Evolutionary conservation across 2,797 vertebrate genomes (phyloP).

Genomic region (Falco biarmicus): DNA sequence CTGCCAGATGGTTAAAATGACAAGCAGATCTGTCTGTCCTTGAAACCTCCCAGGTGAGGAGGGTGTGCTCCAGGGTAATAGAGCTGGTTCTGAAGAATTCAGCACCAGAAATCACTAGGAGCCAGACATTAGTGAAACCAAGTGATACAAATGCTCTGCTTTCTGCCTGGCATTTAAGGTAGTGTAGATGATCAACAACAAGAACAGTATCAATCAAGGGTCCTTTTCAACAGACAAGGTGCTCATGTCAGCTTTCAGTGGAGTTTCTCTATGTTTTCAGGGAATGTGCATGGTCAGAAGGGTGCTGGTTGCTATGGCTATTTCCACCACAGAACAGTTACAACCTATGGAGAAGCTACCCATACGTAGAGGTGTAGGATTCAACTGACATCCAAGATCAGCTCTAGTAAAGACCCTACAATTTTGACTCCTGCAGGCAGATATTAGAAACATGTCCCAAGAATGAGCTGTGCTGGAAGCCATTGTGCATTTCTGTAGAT

Average conservation of each 20-base stretch:
- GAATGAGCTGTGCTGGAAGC: neutral
- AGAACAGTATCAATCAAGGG: neutral
- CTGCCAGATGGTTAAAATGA: neutral
- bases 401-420: neutral
- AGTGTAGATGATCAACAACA: neutral
- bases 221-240: neutral
- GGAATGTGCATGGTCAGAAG: neutral
- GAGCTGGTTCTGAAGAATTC: neutral
- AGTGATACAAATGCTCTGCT: neutral
- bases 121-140: neutral
- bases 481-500: neutral
- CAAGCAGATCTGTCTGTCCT: neutral
- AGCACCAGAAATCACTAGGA: neutral
- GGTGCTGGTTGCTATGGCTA: neutral
- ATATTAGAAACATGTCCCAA: neutral
- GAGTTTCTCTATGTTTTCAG: neutral
- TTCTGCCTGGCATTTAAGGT: neutral
- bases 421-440: neutral
- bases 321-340: neutral
- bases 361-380: neutral
- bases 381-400: neutral
- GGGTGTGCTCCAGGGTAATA: neutral
- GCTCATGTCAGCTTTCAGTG: neutral
- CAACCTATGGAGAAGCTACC: neutral
- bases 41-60: neutral